Conservation (phyloP, 1,140 invertebrate species). For the Stenopsyche tienmushanensis region DNA sequence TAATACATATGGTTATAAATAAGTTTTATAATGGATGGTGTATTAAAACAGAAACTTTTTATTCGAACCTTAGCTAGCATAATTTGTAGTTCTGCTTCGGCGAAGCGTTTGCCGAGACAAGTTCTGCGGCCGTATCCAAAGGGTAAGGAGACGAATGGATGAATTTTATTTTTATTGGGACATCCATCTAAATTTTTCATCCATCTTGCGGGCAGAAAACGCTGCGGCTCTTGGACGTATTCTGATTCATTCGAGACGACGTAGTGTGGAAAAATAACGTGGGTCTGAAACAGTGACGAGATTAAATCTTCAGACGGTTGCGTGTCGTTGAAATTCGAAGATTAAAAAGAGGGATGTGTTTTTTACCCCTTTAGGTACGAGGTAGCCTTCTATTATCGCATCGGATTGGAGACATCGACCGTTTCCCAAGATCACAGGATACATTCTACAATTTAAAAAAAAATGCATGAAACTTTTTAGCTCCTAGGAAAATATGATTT, state of each 20-base stretch:
- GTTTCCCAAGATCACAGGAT: constrained; percentile 86
- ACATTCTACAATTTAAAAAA: constrained; percentile 64
- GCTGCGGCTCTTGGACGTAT: constrained; percentile 61
- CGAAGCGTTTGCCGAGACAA: constrained; percentile 79
- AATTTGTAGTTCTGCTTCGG: constrained; percentile 76
- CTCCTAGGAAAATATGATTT: not conserved
- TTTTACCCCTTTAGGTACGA: constrained; percentile 83
- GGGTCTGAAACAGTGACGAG: constrained; percentile 61
- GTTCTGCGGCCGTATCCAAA: constrained; percentile 82
- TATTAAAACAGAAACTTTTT: not conserved
- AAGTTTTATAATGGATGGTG: constrained; percentile 22
- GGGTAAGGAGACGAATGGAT: constrained; percentile 76
- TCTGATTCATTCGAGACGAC: constrained; percentile 73
- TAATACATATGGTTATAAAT: no score
- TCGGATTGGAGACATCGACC: constrained; percentile 78
- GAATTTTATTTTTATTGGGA: constrained; percentile 43
- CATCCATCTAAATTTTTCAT: constrained; percentile 47
- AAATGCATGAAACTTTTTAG: not conserved
- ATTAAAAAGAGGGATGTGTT: not conserved
- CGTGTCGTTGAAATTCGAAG: not conserved
- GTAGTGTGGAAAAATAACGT: constrained; percentile 78
- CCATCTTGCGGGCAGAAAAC: constrained; percentile 73
- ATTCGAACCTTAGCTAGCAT: constrained; percentile 62
- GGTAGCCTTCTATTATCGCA: constrained; percentile 76
- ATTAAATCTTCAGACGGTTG: constrained; percentile 12